Evolutionary conservation across 1,140 invertebrate species (phyloP).

Genomic region (Calosoma granatense): DNA sequence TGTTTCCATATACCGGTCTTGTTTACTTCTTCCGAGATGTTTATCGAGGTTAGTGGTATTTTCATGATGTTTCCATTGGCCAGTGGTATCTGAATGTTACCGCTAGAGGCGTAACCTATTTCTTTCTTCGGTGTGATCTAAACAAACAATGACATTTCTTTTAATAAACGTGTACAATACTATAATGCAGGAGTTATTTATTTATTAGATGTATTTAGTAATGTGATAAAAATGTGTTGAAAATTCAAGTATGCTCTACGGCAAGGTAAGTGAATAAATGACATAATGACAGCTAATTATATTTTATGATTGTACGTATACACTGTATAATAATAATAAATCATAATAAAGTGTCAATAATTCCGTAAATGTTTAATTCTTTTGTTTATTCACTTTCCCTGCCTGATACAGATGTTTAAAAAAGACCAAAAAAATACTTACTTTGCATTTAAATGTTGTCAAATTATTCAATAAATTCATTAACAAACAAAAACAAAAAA

Average conservation of each 20-base stretch:
- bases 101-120: conserved; percentile 17
- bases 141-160: no score
- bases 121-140: conserved; percentile 1
- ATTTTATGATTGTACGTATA: no score
- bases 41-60: conserved; percentile 77
- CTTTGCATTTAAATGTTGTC: not conserved
- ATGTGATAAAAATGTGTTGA: no score
- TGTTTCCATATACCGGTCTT: conserved; percentile 91
- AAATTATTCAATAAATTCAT: not conserved
- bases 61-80: conserved; percentile 89
- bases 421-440: not conserved
- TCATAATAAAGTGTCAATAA: no score
- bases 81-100: conserved; percentile 76
- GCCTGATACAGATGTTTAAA: not conserved
- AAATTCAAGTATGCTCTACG: no score
- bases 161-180: no score
- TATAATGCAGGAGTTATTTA: no score
- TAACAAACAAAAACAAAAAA: not conserved
- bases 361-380: no score
- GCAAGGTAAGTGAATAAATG: no score
- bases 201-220: no score
- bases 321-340: no score
- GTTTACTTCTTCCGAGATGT: conserved; percentile 89
- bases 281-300: no score
- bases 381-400: conserved; percentile 7